Percentiles rank a stretch among this genome's conserved stretches.
phyloP scores from a whole-genome alignment of 37 sponge, comb jelly and placozoan genomes.

The Geodia barretti region DNA sequence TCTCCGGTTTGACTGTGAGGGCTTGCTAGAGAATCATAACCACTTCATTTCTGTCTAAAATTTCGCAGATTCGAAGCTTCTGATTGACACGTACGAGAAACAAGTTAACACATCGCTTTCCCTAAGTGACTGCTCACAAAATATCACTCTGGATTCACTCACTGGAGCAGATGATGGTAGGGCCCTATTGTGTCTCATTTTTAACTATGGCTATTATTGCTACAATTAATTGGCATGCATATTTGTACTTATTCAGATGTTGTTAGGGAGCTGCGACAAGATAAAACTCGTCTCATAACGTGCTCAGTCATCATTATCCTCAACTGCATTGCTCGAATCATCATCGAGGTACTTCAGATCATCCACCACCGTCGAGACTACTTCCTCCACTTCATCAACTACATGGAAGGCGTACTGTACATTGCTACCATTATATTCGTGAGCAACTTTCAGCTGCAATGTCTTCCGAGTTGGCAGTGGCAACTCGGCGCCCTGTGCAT shows the following conservation, averaged over 20 bases:
- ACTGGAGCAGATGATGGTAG: not conserved
- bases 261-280: not conserved
- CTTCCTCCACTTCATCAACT: not conserved
- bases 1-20: not conserved
- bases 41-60: too few relatives aligned
- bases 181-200: too few relatives aligned
- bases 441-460: not conserved
- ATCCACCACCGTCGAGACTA: not conserved
- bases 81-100: not conserved
- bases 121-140: not conserved
- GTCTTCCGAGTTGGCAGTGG: conserved; percentile 5
- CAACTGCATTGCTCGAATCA: not conserved
- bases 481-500: conserved; percentile 15
- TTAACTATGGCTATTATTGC: not conserved
- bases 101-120: not conserved
- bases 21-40: too few relatives aligned
- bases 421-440: conserved; percentile 15
- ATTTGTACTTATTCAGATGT: not conserved
- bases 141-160: not conserved
- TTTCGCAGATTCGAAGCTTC: not conserved
- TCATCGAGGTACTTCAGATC: conserved; percentile 4
- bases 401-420: conserved; percentile 3
- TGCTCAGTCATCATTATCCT: not conserved
- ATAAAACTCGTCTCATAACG: not conserved
- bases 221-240: not conserved